These are phyloP conservation scores for Cinclus cinclus DNA, from an alignment of 2,113 vertebrate species.

Conservation along the genomic window DNA sequence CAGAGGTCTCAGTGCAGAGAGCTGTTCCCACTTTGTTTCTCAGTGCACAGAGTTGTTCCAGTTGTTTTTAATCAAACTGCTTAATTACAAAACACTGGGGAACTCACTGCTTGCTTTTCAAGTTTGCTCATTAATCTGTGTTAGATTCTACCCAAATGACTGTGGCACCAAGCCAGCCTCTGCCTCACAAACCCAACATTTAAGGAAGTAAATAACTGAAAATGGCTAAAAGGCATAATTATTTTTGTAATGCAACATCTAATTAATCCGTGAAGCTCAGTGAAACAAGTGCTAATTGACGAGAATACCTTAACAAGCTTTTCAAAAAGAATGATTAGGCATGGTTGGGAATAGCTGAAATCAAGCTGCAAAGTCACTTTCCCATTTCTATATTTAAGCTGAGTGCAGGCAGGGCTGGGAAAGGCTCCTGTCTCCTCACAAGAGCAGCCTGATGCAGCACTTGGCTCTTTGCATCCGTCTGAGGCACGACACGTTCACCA, in stretches of 20 bases:
- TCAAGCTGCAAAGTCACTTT: constrained; percentile 45
- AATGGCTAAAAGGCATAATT: constrained; percentile 64
- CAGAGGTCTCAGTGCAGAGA: neutral
- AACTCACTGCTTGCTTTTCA: constrained; percentile 55
- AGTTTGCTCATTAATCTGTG: constrained; percentile 60
- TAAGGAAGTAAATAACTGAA: constrained; percentile 64
- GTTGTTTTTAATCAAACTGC: constrained; percentile 62
- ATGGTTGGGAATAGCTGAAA: constrained; percentile 1
- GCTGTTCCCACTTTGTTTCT: constrained; percentile 10
- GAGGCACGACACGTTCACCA: neutral
- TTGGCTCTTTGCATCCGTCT: neutral
- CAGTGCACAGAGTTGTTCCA: constrained; percentile 8
- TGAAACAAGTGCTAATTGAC: constrained; percentile 58
- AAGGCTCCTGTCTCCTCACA: neutral
- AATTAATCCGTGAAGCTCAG: constrained; percentile 40
- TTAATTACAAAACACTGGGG: constrained; percentile 62
- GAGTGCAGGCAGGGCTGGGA: neutral
- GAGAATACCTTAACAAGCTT: constrained; percentile 61
- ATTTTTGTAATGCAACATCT: constrained; percentile 65
- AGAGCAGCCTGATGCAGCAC: neutral
- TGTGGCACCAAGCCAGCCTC: constrained; percentile 35
- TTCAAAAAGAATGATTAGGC: constrained; percentile 48
- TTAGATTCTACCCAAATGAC: constrained; percentile 55
- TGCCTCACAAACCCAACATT: constrained; percentile 53
- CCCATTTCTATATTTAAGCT: neutral